Conservation (phyloP, 2,113 vertebrate genomes). For the Malurus elegans region DNA sequence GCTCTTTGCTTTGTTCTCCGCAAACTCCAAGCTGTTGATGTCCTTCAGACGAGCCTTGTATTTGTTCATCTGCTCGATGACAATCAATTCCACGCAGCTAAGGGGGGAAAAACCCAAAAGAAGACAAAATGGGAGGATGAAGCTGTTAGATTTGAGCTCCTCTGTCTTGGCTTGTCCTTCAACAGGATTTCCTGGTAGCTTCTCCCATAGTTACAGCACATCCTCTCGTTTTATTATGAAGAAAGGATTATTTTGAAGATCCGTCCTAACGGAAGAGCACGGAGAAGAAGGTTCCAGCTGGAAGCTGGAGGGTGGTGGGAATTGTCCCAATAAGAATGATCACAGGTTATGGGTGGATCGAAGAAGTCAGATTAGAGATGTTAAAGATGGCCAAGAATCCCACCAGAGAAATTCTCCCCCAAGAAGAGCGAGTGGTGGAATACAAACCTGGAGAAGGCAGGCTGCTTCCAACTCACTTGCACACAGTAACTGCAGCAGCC, state of each 20-base stretch:
- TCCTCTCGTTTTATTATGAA: not conserved
- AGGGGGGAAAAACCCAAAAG: not conserved
- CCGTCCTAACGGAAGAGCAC: not conserved
- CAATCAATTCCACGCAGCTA: slow-evolving; percentile 94
- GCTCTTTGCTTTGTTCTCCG: slow-evolving; percentile 95
- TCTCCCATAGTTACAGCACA: not conserved
- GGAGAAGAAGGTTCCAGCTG: not conserved
- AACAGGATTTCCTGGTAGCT: not conserved
- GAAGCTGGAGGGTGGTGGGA: not conserved
- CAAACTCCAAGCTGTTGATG: slow-evolving; percentile 96
- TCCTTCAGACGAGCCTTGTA: slow-evolving; percentile 94
- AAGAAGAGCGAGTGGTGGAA: not conserved
- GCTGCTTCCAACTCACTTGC: not conserved
- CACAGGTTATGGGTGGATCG: rapidly evolving
- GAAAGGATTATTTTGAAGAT: not conserved
- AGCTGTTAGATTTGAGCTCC: not conserved
- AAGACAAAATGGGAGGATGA: not conserved
- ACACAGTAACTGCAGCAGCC: not conserved
- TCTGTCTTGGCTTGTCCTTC: not conserved
- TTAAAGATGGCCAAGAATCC: not conserved
- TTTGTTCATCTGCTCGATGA: slow-evolving; percentile 97
- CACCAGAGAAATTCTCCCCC: not conserved
- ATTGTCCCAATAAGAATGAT: not conserved
- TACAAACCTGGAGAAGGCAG: not conserved
- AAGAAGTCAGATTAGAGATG: not conserved